Percentiles rank a stretch among this genome's conserved stretches.
Evolutionary conservation across 2,113 vertebrate species (phyloP).

Genomic region (Lipotes vexillifer): DNA sequence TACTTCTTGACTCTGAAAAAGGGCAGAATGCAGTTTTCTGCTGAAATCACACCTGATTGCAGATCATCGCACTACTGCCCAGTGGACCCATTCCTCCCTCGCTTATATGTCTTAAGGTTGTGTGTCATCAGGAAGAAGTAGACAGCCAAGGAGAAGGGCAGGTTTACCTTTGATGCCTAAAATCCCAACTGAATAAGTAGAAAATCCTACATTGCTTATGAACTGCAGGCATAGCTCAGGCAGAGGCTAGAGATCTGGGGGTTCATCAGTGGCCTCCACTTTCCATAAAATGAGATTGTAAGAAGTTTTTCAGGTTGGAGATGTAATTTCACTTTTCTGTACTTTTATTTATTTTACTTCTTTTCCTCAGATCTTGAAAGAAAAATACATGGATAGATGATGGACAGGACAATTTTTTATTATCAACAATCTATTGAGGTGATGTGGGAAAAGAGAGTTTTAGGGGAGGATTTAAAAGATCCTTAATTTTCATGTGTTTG

Average conservation of each 20-base stretch:
- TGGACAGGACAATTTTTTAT: neutral
- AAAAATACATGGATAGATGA: neutral
- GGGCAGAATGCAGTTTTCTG: constrained; percentile 56
- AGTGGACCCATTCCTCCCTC: constrained; percentile 4
- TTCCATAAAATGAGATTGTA: neutral
- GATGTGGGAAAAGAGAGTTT: neutral
- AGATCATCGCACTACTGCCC: neutral
- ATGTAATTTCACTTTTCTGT: neutral
- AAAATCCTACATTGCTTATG: neutral
- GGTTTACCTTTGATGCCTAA: constrained; percentile 3
- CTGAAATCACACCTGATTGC: constrained; percentile 53
- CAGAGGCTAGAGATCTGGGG: neutral
- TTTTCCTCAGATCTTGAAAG: neutral
- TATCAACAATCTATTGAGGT: neutral
- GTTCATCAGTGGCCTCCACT: neutral
- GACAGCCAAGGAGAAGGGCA: constrained; percentile 27
- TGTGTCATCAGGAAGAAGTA: constrained; percentile 35
- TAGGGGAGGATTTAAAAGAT: neutral
- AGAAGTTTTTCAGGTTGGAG: neutral
- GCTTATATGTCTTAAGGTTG: neutral
- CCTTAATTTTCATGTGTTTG: neutral
- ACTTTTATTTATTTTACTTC: neutral
- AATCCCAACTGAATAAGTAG: neutral
- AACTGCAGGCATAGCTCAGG: neutral
- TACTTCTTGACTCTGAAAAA: constrained; percentile 5